These are phyloP conservation scores for Timema podura DNA, from an alignment of 2,888 invertebrate species.

Conservation along the genomic window DNA sequence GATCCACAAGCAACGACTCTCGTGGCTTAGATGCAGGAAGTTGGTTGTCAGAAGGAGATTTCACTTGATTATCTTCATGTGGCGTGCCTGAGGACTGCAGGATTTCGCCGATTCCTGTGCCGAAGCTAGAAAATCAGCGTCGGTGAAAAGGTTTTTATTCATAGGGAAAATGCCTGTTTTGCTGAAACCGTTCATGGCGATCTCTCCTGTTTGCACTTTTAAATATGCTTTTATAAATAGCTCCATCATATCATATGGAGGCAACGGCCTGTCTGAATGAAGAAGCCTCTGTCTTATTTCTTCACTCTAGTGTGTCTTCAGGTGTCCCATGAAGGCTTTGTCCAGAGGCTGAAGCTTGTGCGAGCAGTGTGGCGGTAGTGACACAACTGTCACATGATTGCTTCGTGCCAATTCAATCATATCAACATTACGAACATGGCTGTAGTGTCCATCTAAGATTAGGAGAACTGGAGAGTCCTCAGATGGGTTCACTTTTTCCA, in stretches of 20 bases:
- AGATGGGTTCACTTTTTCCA: not conserved
- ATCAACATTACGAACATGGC: not conserved
- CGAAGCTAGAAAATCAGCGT: conserved; percentile 4
- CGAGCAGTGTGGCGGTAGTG: not conserved
- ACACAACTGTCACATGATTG: not conserved
- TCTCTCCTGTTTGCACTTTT: not conserved
- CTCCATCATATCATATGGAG: not conserved
- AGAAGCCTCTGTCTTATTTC: not conserved
- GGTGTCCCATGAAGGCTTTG: not conserved
- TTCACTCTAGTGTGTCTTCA: conserved; percentile 2
- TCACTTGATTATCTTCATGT: too few relatives aligned
- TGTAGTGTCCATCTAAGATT: not conserved
- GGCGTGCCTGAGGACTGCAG: too few relatives aligned
- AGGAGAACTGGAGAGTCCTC: not conserved
- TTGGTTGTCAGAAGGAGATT: not conserved
- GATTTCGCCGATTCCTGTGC: not conserved
- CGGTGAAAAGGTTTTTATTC: conserved; percentile 4
- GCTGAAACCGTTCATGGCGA: not conserved
- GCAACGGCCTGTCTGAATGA: not conserved
- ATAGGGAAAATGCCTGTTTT: conserved; percentile 7
- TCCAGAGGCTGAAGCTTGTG: not conserved
- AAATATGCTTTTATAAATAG: not conserved
- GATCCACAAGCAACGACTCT: too few relatives aligned
- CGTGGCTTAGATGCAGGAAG: not conserved
- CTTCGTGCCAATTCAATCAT: not conserved